Percentiles rank a stretch among this genome's conserved stretches.
phyloP scores from a whole-genome alignment of 2,113 vertebrate species.

The Calidris pugnax region DNA sequence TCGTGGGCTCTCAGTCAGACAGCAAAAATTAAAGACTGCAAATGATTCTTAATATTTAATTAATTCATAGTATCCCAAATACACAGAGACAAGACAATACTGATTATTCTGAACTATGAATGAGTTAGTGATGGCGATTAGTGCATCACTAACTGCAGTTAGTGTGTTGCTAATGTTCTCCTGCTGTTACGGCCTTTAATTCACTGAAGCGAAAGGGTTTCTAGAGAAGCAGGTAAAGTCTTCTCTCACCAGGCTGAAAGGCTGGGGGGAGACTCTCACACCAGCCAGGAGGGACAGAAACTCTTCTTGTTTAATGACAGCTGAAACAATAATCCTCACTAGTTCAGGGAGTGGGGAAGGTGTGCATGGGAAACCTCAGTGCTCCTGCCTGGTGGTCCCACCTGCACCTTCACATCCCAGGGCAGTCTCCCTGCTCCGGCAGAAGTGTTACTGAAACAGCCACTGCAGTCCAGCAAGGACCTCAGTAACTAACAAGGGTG shows the following conservation, averaged over 20 bases:
- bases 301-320: not conserved
- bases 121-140: not conserved
- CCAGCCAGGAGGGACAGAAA: not conserved
- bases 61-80: conserved; percentile 22
- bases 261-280: not conserved
- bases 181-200: not conserved
- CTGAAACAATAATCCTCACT: not conserved
- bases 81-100: not conserved
- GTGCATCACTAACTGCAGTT: not conserved
- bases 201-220: not conserved
- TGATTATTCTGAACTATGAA: not conserved
- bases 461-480: not conserved
- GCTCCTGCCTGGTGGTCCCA: not conserved
- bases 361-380: not conserved
- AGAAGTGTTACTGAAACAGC: not conserved
- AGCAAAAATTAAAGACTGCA: conserved; percentile 30
- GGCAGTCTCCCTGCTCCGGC: not conserved
- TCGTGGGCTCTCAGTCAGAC: not conserved
- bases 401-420: not conserved
- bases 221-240: not conserved
- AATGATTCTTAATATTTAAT: conserved; percentile 25
- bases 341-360: not conserved
- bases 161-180: not conserved
- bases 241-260: not conserved
- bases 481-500: not conserved